A percentile compares a stretch with the other conserved stretches of the same genome.
Conservation (phyloP, 2,888 invertebrate species). For the Venustoraphidia nigricollis region DNA sequence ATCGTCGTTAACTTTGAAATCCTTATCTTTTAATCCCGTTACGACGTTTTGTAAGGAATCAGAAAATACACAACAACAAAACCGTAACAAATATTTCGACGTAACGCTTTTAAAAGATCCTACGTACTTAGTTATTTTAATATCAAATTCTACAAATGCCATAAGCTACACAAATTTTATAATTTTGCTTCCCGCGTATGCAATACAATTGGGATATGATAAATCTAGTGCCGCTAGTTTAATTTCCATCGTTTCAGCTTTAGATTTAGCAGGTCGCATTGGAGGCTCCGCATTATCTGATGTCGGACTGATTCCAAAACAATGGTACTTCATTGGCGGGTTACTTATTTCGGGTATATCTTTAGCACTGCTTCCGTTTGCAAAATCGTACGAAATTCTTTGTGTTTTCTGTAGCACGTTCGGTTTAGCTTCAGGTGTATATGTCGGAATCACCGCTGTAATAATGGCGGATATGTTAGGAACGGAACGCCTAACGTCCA, state of each 20-base stretch:
- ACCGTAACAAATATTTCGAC: conserved; percentile 55
- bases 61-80: conserved; percentile 21
- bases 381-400: conserved; percentile 44
- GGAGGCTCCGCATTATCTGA: conserved; percentile 77
- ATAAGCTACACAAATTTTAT: conserved; percentile 79
- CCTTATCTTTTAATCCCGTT: conserved; percentile 38
- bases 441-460: conserved; percentile 73
- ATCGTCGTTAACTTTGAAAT: conserved; percentile 60
- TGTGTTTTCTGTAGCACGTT: conserved; percentile 59
- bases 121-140: conserved; percentile 63
- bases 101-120: conserved; percentile 58
- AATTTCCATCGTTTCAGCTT: conserved; percentile 62
- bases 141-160: conserved; percentile 74
- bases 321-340: conserved; percentile 70
- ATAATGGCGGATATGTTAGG: conserved; percentile 82
- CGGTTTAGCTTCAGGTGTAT: conserved; percentile 69
- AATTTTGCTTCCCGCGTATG: conserved; percentile 65
- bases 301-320: conserved; percentile 56
- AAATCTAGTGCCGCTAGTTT: conserved; percentile 56
- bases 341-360: conserved; percentile 62
- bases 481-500: conserved; percentile 67
- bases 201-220: conserved; percentile 50
- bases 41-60: conserved; percentile 29
- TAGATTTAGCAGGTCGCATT: conserved; percentile 69
- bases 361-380: conserved; percentile 51